Percentiles rank a stretch among this genome's conserved stretches.
These are phyloP conservation scores for Strix uralensis DNA, from an alignment of 2,113 vertebrate genomes.

Conservation along the genomic window DNA sequence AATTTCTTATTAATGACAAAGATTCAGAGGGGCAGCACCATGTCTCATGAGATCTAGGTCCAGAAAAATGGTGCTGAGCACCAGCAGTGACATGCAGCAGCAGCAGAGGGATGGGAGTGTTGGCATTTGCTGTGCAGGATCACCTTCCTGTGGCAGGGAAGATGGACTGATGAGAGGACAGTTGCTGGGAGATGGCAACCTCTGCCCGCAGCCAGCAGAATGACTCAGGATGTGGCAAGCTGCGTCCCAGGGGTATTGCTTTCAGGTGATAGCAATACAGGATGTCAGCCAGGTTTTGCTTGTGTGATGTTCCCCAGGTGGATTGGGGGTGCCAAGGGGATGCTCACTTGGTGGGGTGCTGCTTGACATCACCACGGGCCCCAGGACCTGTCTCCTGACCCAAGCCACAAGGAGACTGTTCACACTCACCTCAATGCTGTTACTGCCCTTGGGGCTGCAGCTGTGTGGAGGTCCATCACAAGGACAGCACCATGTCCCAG, in stretches of 20 bases:
- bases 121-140: not conserved
- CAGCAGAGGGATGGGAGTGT: not conserved
- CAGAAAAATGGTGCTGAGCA: not conserved
- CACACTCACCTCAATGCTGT: not conserved
- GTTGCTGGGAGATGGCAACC: not conserved
- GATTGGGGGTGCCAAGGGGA: not conserved
- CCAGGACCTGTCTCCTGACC: not conserved
- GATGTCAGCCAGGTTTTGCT: not conserved
- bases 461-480: not conserved
- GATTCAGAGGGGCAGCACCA: not conserved
- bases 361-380: accelerated
- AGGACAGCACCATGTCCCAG: accelerated
- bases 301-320: not conserved
- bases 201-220: not conserved
- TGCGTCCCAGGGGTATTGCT: not conserved
- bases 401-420: not conserved
- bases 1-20: not conserved
- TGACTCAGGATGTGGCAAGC: not conserved
- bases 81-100: not conserved
- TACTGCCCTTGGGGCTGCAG: accelerated
- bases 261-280: not conserved
- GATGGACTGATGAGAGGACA: not conserved
- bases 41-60: not conserved
- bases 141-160: not conserved
- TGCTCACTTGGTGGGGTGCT: not conserved